These are phyloP conservation scores for Lampris incognitus DNA, from an alignment of 2,113 vertebrate genomes.

Conservation along the genomic window DNA sequence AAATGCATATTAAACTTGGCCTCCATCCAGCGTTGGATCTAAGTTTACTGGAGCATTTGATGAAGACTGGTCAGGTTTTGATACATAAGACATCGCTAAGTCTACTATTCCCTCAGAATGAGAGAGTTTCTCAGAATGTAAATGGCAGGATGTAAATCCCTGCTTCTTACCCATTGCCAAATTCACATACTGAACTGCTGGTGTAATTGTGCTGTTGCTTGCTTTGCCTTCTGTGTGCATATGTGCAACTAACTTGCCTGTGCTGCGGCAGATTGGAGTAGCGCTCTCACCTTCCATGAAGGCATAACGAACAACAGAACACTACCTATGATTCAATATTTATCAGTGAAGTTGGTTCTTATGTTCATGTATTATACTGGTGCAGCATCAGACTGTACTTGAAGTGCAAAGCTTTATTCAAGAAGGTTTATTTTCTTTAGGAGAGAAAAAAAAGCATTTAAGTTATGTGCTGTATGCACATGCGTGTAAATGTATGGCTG, in stretches of 20 bases:
- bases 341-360: conserved; percentile 61
- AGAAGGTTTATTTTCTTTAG: conserved; percentile 39
- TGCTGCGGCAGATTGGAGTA: conserved; percentile 68
- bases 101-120: conserved; percentile 18
- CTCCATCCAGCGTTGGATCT: conserved; percentile 2
- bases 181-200: neutral
- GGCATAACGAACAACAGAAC: conserved; percentile 72
- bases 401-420: conserved; percentile 66
- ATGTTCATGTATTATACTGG: conserved; percentile 62
- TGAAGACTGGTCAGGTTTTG: conserved; percentile 30
- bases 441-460: conserved; percentile 25
- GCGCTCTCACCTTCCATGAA: conserved; percentile 83
- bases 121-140: conserved; percentile 14
- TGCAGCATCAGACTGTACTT: conserved; percentile 70
- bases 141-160: neutral
- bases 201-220: conserved; percentile 8
- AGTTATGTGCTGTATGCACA: conserved; percentile 20
- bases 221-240: conserved; percentile 19
- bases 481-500: conserved; percentile 32
- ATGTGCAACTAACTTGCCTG: conserved; percentile 35
- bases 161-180: neutral
- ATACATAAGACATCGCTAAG: conserved; percentile 33
- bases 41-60: conserved; percentile 36
- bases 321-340: conserved; percentile 73
- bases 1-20: conserved; percentile 20